Base-by-base conservation (phyloP, 2,797 vertebrate genomes). In the Hirundo rustica region DNA sequence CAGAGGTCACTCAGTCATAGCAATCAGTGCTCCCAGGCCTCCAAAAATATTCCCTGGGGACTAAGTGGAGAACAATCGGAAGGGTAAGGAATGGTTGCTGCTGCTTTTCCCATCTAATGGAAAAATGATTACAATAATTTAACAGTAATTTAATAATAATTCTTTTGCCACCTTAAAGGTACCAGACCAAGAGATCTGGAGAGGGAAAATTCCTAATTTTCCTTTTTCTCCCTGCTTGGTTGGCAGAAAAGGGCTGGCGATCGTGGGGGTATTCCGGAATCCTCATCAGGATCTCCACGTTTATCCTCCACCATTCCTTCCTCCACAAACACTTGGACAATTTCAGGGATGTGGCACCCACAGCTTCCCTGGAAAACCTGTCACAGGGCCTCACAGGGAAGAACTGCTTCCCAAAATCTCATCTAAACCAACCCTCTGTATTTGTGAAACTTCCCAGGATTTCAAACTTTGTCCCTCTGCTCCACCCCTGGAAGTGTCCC, bases 41-140 rank as follows among this genome's bases (percentile, higher is more conserved):
- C 84, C 79, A 85, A 88, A 95, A 94, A 78, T 74, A 78, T 68
- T 84, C 72, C 62, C 47, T 78, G 48, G 40, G 62, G 74, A 50
- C 50, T 57, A 58, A 75, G 42, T n/a, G 36, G 50, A 36, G 83
- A 90, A 55, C 65, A 85, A 70, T 53, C 48, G 32, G 71, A 66
- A 58, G 44, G 6, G 6, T 32, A 67, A 84, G 45, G 45, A 92
- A 84, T n/a, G 51, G 57, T 89, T 55, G 27, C 44, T 74, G 1
- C 48, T 80, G 23, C 21, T 80, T 89, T 73, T 70, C 57, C 47
- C 44, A 22, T 36, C n/a, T 44, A 20, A 65, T 32, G 23, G 40
- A 36, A 65, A 45, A 16, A 38, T 13, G 13, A 47, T 34, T 9
- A 16, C 4, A 16, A 51, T 30, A 34, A 68, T 58, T 80, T 23